A percentile compares a stretch with the other conserved stretches of the same genome.
phyloP scores from a whole-genome alignment of 2,113 vertebrate species.

The Sceloporus undulatus region DNA sequence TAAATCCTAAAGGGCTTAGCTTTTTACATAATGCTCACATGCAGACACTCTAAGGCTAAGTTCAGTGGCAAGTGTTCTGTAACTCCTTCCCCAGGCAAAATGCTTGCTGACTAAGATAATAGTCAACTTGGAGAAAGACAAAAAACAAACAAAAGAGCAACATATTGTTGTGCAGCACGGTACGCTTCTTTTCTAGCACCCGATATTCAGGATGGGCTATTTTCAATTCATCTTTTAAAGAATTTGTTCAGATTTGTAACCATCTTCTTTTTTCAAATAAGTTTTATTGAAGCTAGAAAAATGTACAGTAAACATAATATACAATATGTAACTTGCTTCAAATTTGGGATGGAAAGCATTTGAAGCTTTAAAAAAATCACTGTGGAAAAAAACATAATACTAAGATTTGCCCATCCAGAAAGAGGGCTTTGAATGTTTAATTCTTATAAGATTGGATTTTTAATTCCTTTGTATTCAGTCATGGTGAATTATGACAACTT shows the following conservation, averaged over 20 bases:
- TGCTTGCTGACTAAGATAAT: not conserved
- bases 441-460: too few relatives aligned
- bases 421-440: too few relatives aligned
- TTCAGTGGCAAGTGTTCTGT: conserved; percentile 9
- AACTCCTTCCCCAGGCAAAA: not conserved
- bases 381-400: not conserved
- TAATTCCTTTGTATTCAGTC: too few relatives aligned
- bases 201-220: not conserved
- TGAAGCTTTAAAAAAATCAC: not conserved
- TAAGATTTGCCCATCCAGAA: not conserved
- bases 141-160: not conserved
- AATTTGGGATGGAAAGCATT: not conserved
- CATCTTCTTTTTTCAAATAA: too few relatives aligned
- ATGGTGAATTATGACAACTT: too few relatives aligned
- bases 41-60: conserved; percentile 1
- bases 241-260: too few relatives aligned
- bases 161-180: not conserved
- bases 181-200: not conserved
- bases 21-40: conserved; percentile 7
- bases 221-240: not conserved
- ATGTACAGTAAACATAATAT: too few relatives aligned
- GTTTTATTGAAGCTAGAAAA: too few relatives aligned
- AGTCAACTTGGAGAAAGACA: not conserved
- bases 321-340: too few relatives aligned
- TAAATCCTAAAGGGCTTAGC: not conserved